Percentiles rank a stretch among this genome's conserved stretches.
Conservation (phyloP, 92 coral and sea anemone genomes). For the Heteractis magnifica region DNA sequence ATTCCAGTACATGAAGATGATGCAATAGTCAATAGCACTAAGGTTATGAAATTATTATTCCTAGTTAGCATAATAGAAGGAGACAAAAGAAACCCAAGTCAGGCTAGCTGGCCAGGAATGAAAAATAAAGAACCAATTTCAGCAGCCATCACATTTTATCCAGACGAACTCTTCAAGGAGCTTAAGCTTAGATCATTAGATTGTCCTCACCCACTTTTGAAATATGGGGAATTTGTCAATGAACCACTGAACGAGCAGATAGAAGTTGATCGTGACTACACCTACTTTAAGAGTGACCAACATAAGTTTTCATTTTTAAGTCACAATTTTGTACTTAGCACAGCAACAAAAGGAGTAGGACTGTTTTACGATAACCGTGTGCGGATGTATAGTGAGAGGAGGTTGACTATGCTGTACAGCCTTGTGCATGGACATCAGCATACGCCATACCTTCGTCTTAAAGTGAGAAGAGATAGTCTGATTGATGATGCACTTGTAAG, state of each 20-base stretch:
- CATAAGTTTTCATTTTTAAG: constrained; percentile 74
- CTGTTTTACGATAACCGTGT: constrained; percentile 97
- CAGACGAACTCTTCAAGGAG: constrained; percentile 64
- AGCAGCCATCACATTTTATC: constrained; percentile 15
- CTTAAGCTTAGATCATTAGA: constrained; percentile 48
- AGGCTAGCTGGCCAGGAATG: constrained; percentile 20
- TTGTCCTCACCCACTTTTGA: constrained; percentile 66
- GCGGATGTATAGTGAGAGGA: constrained; percentile 92
- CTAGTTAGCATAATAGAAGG: constrained; percentile 82
- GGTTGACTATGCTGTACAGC: constrained; percentile 85
- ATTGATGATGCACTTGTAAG: constrained; percentile 97
- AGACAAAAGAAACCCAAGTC: constrained; percentile 45
- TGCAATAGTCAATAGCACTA: constrained; percentile 78
- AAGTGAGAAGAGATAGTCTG: constrained; percentile 89
- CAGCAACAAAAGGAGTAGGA: constrained; percentile 89
- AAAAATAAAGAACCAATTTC: constrained; percentile 16
- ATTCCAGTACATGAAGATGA: constrained; percentile 83
- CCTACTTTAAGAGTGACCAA: constrained; percentile 68
- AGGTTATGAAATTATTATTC: constrained; percentile 76
- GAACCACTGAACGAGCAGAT: constrained; percentile 84
- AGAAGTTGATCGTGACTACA: constrained; percentile 78
- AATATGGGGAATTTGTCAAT: constrained; percentile 74
- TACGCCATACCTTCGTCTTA: constrained; percentile 85
- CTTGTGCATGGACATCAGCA: constrained; percentile 94
- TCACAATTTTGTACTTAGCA: constrained; percentile 79